Conservation (phyloP, 2,113 vertebrate genomes). For the Lycaon pictus region DNA sequence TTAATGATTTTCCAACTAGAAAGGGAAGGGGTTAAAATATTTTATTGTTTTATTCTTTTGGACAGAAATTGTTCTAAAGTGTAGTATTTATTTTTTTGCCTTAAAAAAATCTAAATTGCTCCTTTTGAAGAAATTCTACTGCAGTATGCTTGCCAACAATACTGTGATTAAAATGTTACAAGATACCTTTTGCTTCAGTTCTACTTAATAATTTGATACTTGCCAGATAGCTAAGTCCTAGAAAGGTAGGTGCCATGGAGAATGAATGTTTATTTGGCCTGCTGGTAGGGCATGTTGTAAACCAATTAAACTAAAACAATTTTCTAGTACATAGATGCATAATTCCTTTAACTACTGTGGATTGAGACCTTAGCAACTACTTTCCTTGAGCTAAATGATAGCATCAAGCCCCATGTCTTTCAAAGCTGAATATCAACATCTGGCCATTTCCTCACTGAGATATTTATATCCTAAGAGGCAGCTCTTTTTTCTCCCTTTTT, state of each 20-base stretch:
- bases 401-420: neutral
- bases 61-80: conserved; percentile 12
- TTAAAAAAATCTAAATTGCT: neutral
- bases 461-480: neutral
- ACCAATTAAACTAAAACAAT: neutral
- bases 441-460: neutral
- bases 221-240: neutral
- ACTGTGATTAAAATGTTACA: neutral
- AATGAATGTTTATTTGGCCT: neutral
- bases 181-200: neutral
- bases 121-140: neutral
- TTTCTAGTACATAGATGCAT: neutral
- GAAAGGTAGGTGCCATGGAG: neutral
- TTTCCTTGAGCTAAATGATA: conserved; percentile 11
- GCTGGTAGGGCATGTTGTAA: neutral
- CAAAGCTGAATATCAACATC: neutral
- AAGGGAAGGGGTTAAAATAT: neutral
- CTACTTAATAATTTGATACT: neutral
- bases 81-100: neutral
- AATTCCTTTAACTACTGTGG: neutral
- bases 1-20: neutral
- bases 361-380: neutral
- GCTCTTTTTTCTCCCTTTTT: neutral
- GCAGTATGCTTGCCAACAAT: neutral
- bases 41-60: neutral